Percentiles rank a stretch among this genome's conserved stretches.
Conservation (phyloP, 2,113 vertebrate species). For the Mystacornis crossleyi region DNA sequence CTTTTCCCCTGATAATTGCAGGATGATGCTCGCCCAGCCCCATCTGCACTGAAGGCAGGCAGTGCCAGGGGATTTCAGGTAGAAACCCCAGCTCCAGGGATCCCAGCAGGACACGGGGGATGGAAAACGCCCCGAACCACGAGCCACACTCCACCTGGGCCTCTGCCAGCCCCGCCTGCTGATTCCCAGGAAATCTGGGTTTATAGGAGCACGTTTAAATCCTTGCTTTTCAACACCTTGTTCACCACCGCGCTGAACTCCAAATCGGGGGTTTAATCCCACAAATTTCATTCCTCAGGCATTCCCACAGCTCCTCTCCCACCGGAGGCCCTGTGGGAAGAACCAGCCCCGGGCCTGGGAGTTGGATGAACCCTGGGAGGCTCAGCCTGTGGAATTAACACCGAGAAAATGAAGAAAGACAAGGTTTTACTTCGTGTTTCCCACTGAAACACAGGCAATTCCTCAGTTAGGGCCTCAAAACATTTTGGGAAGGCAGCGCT, state of each 20-base stretch:
- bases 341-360: background rate
- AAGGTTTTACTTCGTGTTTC: background rate
- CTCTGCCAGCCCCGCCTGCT: background rate
- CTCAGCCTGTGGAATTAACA: background rate
- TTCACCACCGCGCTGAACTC: background rate
- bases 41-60: background rate
- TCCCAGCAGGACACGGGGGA: accelerated
- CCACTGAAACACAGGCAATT: background rate
- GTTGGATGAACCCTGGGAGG: background rate
- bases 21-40: background rate
- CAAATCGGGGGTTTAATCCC: background rate
- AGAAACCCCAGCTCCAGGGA: background rate
- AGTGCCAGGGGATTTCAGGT: background rate
- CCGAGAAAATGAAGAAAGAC: background rate
- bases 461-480: background rate
- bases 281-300: background rate
- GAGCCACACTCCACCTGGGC: background rate
- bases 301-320: background rate
- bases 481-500: background rate
- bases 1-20: background rate
- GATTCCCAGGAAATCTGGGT: background rate
- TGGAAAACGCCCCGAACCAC: accelerated
- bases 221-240: background rate
- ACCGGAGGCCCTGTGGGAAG: accelerated
- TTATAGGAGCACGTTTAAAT: background rate